phyloP scores from a whole-genome alignment of 2,113 vertebrate genomes.

The Bubalus kerabau region DNA sequence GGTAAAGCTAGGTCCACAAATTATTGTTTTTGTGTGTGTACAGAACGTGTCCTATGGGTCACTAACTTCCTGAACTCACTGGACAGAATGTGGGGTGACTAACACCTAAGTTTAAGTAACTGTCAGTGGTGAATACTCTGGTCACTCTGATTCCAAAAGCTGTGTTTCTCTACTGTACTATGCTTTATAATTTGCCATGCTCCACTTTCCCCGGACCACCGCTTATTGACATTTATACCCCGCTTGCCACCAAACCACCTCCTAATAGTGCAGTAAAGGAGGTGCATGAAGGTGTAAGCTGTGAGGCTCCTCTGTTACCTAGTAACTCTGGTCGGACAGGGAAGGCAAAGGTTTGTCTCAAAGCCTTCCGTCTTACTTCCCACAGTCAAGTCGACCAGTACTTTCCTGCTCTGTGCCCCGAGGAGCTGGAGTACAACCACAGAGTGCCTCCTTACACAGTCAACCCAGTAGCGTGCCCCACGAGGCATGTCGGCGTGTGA shows the following conservation, averaged over 20 bases:
- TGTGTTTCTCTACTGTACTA: background rate
- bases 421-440: background rate
- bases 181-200: background rate
- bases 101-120: background rate
- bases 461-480: background rate
- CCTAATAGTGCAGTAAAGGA: background rate
- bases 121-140: background rate
- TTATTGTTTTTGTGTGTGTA: background rate
- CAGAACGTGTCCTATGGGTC: background rate
- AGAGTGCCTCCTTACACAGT: background rate
- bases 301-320: background rate
- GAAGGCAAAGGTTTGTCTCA: background rate
- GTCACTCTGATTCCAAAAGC: background rate
- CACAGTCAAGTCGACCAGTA: background rate
- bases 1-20: background rate
- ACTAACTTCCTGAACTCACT: background rate
- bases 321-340: background rate
- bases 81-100: background rate
- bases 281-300: background rate
- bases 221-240: background rate
- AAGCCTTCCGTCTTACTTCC: background rate
- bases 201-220: background rate
- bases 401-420: background rate
- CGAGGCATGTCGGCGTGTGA: background rate
- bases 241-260: background rate